Evolutionary conservation across 1,140 invertebrate species (phyloP), one percentile per base, ranked within the genome.

Genomic region (Lucilia cuprina): DNA sequence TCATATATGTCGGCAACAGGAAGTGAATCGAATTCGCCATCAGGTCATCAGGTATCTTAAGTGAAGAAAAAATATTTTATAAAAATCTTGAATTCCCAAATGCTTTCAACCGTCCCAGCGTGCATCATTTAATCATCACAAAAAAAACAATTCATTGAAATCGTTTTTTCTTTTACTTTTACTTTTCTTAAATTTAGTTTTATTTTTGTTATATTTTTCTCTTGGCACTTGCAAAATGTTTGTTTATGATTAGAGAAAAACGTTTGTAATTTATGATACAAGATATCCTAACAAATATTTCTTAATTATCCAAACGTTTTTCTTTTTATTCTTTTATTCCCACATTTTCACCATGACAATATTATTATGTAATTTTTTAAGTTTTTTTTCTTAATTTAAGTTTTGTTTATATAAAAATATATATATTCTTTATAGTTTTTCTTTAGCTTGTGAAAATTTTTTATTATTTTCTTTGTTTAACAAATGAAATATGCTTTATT

Each of bases 21-120:
- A 35, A 90, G 88, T 47, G 89, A 90, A 86, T 87, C 89, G 41
- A 89, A 87, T 83, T 90, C 89, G n/a, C 89, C 89, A 14, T 88
- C 86, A 84, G 87, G 89, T 85, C 89, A 90, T 87, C 89, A 90
- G 89, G 89, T 90, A 90, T 86, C 87, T 83, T 90, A 85, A 89
- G 21, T 50, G 7, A 60, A 41, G 41, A 50, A 21, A 50, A 21
- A 9, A 80, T 75, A 78, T 17, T n/a, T 17, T 77, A 12, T 14
- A 77, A 4, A 77, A 34, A 41, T 5, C 70, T n/a, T 10, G 10
- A 7, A 25, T 70, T 12, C 19, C 19, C n/a, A 70, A 19, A 70
- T 21, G 65, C 65, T 70, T 25, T 70, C 65, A 70, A 70, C 65
- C 65, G 19, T 70, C 65, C 21, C 21, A 21, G 21, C n/a, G 19